These are phyloP conservation scores for Alectura lathami DNA, from an alignment of 2,113 vertebrate genomes.

Conservation along the genomic window DNA sequence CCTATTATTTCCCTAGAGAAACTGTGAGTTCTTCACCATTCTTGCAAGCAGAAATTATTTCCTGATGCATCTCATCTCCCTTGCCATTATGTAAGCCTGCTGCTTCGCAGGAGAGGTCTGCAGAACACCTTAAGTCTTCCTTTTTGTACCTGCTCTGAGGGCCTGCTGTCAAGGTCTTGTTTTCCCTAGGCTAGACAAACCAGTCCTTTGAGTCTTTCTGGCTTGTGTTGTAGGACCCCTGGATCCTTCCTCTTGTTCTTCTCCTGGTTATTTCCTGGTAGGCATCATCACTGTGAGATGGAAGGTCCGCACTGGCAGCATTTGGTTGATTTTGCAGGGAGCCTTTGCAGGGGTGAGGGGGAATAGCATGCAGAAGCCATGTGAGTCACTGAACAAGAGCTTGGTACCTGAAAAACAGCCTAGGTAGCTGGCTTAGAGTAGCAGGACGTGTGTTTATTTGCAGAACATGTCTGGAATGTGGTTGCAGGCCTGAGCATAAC, in stretches of 20 bases:
- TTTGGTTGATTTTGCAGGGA: not conserved
- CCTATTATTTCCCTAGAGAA: not conserved
- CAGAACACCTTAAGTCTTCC: not conserved
- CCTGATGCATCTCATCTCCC: not conserved
- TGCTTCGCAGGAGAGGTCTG: not conserved
- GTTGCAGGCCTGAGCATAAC: not conserved
- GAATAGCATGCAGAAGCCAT: not conserved
- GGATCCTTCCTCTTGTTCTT: not conserved
- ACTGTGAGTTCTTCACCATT: not conserved
- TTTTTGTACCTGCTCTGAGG: not conserved
- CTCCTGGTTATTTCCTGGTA: not conserved
- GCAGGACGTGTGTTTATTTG: not conserved
- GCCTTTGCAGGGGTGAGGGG: not conserved
- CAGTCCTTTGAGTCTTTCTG: not conserved
- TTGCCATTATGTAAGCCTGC: not conserved
- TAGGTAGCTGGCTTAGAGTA: not conserved
- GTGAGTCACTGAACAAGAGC: not conserved
- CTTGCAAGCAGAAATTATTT: not conserved
- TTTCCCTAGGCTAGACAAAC: not conserved
- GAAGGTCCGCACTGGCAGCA: not conserved
- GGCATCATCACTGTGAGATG: not conserved
- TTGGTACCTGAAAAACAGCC: not conserved
- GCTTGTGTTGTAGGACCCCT: not conserved
- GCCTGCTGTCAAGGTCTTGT: not conserved
- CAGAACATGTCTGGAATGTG: not conserved